Evolutionary conservation across 2,797 vertebrate genomes (phyloP).

Genomic region (Erethizon dorsatum): DNA sequence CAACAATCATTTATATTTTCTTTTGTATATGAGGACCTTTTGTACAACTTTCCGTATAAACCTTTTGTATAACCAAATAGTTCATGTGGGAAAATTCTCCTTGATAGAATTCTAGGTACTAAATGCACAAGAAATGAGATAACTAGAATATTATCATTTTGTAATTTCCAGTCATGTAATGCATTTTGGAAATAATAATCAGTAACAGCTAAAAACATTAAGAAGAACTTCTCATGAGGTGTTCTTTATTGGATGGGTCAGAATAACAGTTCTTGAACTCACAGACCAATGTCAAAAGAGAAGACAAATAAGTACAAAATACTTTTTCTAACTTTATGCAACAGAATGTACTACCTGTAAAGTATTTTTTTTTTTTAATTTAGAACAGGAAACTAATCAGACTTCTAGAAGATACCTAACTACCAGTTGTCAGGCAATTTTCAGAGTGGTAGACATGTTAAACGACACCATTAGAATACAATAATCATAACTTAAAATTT

Average conservation of each 20-base stretch:
- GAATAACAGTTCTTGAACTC: neutral
- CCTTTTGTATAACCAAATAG: neutral
- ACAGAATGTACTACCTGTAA: neutral
- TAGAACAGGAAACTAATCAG: neutral
- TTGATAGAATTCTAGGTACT: neutral
- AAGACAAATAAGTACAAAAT: neutral
- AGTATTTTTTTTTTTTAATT: neutral
- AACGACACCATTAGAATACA: neutral
- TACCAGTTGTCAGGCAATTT: neutral
- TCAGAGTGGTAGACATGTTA: neutral
- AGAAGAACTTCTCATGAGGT: neutral
- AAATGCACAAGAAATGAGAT: neutral
- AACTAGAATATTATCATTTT: neutral
- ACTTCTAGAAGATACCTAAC: neutral
- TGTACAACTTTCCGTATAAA: neutral
- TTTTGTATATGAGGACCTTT: neutral
- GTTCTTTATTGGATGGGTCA: neutral
- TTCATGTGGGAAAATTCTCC: too few species aligned
- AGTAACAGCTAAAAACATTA: neutral
- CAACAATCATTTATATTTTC: neutral
- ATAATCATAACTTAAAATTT: neutral
- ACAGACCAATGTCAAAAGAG: neutral
- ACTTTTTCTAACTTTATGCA: neutral
- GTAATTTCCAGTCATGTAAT: neutral
- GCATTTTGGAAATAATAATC: neutral